These are phyloP conservation scores for Tethea ocularis DNA, from an alignment of 2,888 invertebrate genomes.

Conservation along the genomic window DNA sequence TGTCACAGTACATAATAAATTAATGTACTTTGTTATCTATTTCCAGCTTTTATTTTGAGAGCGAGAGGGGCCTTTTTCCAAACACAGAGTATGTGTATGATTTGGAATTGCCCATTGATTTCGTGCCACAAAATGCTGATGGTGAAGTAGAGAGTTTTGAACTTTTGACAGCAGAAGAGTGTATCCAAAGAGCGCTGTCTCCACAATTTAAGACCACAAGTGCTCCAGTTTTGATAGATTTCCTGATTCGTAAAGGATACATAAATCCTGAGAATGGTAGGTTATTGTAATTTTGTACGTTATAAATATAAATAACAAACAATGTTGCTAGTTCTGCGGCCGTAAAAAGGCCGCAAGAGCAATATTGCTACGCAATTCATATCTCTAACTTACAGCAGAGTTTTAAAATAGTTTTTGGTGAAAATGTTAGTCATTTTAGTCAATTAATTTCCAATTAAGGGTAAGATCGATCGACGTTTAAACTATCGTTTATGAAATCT, in stretches of 20 bases:
- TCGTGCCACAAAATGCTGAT: constrained; percentile 95
- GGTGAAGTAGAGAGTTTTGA: constrained; percentile 97
- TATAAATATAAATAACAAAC: background rate
- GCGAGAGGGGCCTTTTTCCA: constrained; percentile 95
- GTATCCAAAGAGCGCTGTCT: constrained; percentile 90
- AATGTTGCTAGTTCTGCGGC: no score
- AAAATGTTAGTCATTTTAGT: no score
- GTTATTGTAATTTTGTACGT: constrained; percentile 13
- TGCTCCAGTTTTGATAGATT: constrained; percentile 95
- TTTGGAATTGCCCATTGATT: constrained; percentile 94
- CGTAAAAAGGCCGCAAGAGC: no score
- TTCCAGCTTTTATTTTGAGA: constrained; percentile 94
- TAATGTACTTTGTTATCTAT: constrained; percentile 11
- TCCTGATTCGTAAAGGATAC: constrained; percentile 94
- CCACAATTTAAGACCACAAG: constrained; percentile 97
- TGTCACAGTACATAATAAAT: no score
- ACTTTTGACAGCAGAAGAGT: constrained; percentile 91
- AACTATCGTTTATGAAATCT: no score
- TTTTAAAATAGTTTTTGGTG: no score
- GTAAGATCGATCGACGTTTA: no score
- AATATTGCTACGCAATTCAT: no score
- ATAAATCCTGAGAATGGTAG: constrained; percentile 95
- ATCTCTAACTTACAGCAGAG: no score
- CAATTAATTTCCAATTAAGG: no score
- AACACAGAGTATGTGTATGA: constrained; percentile 98